A percentile compares a stretch with the other conserved stretches of the same genome.
Evolutionary conservation across 37 sponge, comb jelly and placozoan species (phyloP).

Genomic region (Amphimedon queenslandica): DNA sequence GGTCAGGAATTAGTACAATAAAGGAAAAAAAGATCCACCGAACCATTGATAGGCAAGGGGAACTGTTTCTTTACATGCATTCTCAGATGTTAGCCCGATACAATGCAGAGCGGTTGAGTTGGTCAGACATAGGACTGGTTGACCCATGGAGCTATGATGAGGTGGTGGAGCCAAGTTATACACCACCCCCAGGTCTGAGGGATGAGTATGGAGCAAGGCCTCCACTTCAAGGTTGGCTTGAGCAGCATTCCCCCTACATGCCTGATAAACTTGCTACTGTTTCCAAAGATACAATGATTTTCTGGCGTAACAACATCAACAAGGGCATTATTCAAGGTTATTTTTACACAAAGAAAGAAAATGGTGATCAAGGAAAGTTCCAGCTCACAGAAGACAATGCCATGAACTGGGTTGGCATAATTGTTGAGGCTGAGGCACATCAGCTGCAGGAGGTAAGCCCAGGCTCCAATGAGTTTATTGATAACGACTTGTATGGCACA

Average conservation of each 20-base stretch:
- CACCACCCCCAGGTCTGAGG: slow-evolving; percentile 17
- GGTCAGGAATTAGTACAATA: background rate
- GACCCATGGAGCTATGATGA: slow-evolving; percentile 15
- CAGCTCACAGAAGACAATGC: too few species aligned
- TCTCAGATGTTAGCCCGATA: slow-evolving; percentile 29
- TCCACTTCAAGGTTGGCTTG: slow-evolving; percentile 18
- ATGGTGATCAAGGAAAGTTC: too few species aligned
- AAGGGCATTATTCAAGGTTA: background rate
- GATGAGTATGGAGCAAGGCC: slow-evolving; percentile 3
- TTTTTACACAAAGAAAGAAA: too few species aligned
- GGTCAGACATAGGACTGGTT: slow-evolving; percentile 8
- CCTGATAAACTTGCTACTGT: background rate
- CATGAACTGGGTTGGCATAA: too few species aligned
- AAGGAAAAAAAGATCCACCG: background rate
- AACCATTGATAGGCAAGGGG: slow-evolving; percentile 18
- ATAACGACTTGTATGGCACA: too few species aligned
- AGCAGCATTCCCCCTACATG: too few species aligned
- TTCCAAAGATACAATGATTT: background rate
- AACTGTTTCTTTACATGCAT: slow-evolving; percentile 36
- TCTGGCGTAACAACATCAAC: slow-evolving; percentile 15
- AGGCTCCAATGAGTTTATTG: too few species aligned
- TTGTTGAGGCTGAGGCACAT: too few species aligned
- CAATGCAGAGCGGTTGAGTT: slow-evolving; percentile 12
- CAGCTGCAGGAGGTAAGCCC: too few species aligned
- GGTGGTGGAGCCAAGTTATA: background rate